Evolutionary conservation across 2,113 vertebrate species (phyloP).

Genomic region (Neotragus moschatus): DNA sequence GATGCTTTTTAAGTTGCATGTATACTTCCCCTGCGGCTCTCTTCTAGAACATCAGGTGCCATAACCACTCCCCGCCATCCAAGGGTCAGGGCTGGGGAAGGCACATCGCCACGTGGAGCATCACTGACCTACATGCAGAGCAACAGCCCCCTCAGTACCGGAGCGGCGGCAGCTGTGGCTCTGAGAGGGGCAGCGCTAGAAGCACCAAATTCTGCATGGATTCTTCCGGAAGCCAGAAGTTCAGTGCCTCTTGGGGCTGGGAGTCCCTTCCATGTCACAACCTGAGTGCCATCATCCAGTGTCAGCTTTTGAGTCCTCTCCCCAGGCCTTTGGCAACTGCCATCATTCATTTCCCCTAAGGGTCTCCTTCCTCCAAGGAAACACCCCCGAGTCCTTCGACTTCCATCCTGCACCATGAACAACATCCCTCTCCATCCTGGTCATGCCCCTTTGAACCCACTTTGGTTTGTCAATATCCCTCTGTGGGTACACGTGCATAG

Average conservation of each 20-base stretch:
- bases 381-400: not conserved
- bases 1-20: not conserved
- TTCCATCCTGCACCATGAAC: not conserved
- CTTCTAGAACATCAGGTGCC: too few species aligned
- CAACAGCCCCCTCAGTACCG: fast-evolving
- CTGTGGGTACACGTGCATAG: not conserved
- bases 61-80: fast-evolving
- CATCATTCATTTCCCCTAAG: not conserved
- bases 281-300: not conserved
- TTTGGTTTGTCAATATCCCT: not conserved
- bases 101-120: not conserved
- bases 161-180: too few species aligned
- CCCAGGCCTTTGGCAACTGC: not conserved
- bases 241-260: not conserved
- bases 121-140: not conserved
- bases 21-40: not conserved
- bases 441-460: not conserved
- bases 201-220: too few species aligned
- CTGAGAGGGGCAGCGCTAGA: not conserved
- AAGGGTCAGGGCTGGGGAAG: fast-evolving
- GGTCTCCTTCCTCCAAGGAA: not conserved
- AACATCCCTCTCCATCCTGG: not conserved
- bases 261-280: not conserved
- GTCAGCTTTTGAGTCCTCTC: not conserved
- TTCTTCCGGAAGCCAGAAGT: not conserved